phyloP scores from a whole-genome alignment of 2,888 invertebrate species.

The Mythimna impura region DNA sequence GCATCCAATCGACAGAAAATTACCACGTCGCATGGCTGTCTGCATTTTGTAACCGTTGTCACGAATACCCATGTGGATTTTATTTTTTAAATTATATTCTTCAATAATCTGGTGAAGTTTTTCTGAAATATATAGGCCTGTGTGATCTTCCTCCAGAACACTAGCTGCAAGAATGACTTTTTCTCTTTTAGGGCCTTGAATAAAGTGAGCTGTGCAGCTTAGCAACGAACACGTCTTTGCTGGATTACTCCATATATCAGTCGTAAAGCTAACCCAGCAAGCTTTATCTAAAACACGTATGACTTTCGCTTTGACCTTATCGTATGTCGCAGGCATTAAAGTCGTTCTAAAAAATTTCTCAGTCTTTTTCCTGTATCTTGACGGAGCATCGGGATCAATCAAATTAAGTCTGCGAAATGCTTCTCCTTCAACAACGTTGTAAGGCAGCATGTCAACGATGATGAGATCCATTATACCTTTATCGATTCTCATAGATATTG shows the following conservation, averaged over 20 bases:
- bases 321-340: slow-evolving; percentile 60
- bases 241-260: slow-evolving; percentile 36
- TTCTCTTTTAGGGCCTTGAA: slow-evolving; percentile 26
- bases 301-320: slow-evolving; percentile 46
- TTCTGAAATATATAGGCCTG: slow-evolving; percentile 35
- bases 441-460: slow-evolving; percentile 69
- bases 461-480: slow-evolving; percentile 66
- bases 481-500: slow-evolving; percentile 63
- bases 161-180: slow-evolving; percentile 40
- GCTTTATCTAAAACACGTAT: slow-evolving; percentile 21
- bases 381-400: slow-evolving; percentile 52
- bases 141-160: slow-evolving; percentile 35
- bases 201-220: slow-evolving; percentile 20
- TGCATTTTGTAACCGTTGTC: slow-evolving; percentile 15
- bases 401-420: slow-evolving; percentile 48
- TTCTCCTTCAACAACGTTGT: slow-evolving; percentile 64
- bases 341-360: slow-evolving; percentile 7
- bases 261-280: slow-evolving; percentile 48
- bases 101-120: slow-evolving; percentile 28
- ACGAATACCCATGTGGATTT: slow-evolving; percentile 37
- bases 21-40: slow-evolving; percentile 8
- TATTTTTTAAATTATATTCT: slow-evolving; percentile 22
- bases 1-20: slow-evolving; percentile 51
- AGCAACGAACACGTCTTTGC: slow-evolving; percentile 25
- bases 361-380: slow-evolving; percentile 32